These are phyloP conservation scores for Hyposmocoma kahamanoa DNA, from an alignment of 1,140 invertebrate genomes.

Conservation along the genomic window DNA sequence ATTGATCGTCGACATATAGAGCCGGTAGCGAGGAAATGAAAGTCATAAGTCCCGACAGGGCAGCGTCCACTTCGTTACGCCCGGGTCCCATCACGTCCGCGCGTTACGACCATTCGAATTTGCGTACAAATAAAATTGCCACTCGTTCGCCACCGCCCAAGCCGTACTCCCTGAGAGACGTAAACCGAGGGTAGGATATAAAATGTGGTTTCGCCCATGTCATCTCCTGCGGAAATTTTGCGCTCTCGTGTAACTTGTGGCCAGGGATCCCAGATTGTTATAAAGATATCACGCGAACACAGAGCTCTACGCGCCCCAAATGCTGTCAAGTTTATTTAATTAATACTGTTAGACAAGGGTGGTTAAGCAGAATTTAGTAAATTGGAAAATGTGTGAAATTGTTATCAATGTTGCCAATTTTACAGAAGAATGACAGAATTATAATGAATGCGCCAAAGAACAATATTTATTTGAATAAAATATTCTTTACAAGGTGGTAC, in stretches of 20 bases:
- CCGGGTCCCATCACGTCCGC: slow-evolving; percentile 31
- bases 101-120: slow-evolving; percentile 52
- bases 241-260: neutral
- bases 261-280: neutral
- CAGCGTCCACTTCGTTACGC: slow-evolving; percentile 35
- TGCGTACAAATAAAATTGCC: slow-evolving; percentile 54
- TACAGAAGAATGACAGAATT: no score
- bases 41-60: slow-evolving; percentile 36
- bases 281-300: slow-evolving; percentile 3
- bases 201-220: slow-evolving; percentile 37
- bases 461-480: no score
- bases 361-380: no score
- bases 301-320: slow-evolving; percentile 8
- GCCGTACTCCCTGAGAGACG: slow-evolving; percentile 26
- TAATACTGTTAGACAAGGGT: no score
- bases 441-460: no score
- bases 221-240: slow-evolving; percentile 36
- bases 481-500: no score
- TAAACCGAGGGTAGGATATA: slow-evolving; percentile 31
- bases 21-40: slow-evolving; percentile 41
- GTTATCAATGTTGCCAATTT: no score
- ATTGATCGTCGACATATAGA: neutral
- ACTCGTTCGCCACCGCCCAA: slow-evolving; percentile 19
- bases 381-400: no score
- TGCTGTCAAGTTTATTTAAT: no score